Percentiles rank a stretch among this genome's conserved stretches.
Conservation (phyloP, 64 coral and sea anemone genomes). For the Dendrophyllia cribrosa region DNA sequence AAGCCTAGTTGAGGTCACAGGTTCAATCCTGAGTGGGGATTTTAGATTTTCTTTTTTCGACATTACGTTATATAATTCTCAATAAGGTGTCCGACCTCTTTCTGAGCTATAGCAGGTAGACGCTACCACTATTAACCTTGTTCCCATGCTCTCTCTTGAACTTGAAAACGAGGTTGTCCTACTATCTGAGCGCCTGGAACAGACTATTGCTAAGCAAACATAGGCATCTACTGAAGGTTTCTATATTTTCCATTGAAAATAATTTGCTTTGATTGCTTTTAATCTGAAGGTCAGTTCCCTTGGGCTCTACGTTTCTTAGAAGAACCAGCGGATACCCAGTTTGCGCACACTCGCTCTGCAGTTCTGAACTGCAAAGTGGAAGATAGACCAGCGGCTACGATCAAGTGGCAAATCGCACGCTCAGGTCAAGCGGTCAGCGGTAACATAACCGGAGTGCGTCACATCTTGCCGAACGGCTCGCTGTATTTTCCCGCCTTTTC, state of each 20-base stretch:
- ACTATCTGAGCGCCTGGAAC: too few relatives aligned
- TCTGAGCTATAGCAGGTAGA: too few relatives aligned
- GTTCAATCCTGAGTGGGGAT: too few relatives aligned
- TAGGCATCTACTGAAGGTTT: too few relatives aligned
- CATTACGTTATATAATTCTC: too few relatives aligned
- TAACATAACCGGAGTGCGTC: conserved; percentile 78
- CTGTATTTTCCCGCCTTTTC: conserved; percentile 86
- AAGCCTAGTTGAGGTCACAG: too few relatives aligned
- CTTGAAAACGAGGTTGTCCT: background rate
- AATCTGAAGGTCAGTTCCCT: conserved; percentile 34
- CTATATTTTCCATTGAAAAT: too few relatives aligned
- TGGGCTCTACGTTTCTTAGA: conserved; percentile 76
- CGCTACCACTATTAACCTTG: too few relatives aligned
- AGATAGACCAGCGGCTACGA: conserved; percentile 56
- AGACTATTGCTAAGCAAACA: too few relatives aligned
- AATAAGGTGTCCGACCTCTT: too few relatives aligned
- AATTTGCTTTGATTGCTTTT: background rate
- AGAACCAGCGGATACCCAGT: conserved; percentile 89
- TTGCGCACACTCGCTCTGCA: conserved; percentile 88
- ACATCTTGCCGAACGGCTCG: conserved; percentile 77
- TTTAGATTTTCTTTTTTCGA: too few relatives aligned
- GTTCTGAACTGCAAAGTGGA: conserved; percentile 74
- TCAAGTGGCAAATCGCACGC: conserved; percentile 77
- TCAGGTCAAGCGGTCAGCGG: background rate
- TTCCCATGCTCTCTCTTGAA: too few relatives aligned